phyloP scores from a whole-genome alignment of 2,888 invertebrate genomes.

The Acanthoscelides obtectus region DNA sequence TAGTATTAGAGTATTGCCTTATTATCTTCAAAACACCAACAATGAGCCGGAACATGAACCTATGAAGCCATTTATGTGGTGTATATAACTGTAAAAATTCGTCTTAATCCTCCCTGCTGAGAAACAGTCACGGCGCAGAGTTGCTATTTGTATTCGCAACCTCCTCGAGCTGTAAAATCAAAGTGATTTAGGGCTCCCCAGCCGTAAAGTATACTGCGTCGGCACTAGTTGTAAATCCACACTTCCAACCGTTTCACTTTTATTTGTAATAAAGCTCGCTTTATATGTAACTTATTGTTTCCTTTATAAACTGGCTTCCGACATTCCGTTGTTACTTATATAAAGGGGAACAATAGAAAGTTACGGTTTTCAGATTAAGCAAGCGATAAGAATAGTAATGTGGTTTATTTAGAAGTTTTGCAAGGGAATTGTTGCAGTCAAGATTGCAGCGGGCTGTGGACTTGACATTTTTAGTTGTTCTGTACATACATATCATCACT shows the following conservation, averaged over 20 bases:
- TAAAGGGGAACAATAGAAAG: not conserved
- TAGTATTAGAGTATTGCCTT: no score
- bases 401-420: not conserved
- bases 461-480: no score
- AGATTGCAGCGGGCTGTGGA: no score
- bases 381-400: not conserved
- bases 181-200: not conserved
- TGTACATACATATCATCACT: no score
- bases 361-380: not conserved
- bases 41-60: no score
- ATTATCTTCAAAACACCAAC: no score
- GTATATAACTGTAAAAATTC: no score
- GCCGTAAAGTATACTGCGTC: not conserved
- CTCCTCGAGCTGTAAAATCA: not conserved
- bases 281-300: not conserved
- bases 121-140: not conserved
- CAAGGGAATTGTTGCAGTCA: no score
- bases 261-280: not conserved
- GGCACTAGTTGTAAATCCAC: not conserved
- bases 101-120: not conserved
- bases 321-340: not conserved
- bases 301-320: not conserved
- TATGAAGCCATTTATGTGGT: no score
- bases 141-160: not conserved
- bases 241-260: not conserved